These are phyloP conservation scores for Philhelius pedissequus DNA, from an alignment of 2,888 invertebrate genomes.

Conservation along the genomic window DNA sequence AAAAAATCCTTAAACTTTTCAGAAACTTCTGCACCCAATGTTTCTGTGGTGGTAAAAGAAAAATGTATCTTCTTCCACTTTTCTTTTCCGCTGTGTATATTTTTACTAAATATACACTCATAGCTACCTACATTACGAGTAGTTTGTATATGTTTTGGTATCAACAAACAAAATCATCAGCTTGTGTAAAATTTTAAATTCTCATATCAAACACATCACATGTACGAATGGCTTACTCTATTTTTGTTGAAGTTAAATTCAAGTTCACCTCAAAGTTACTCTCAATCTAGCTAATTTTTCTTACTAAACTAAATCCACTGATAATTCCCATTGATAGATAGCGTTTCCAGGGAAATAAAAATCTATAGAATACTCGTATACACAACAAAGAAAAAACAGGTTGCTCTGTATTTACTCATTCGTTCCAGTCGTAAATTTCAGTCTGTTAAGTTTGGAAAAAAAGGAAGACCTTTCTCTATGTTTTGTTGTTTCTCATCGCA, in stretches of 20 bases:
- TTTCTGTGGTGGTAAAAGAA: too few relatives aligned
- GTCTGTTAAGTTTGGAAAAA: background rate
- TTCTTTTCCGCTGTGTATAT: too few relatives aligned
- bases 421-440: constrained; percentile 41
- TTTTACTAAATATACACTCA: too few relatives aligned
- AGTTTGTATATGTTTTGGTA: too few relatives aligned
- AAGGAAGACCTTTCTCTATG: background rate
- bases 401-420: background rate
- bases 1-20: too few relatives aligned
- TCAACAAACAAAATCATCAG: background rate
- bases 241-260: background rate
- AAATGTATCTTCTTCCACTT: too few relatives aligned
- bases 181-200: background rate
- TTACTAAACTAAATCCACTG: constrained; percentile 30
- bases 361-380: background rate
- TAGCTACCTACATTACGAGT: too few relatives aligned
- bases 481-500: background rate
- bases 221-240: background rate
- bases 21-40: too few relatives aligned
- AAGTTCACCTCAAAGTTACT: background rate
- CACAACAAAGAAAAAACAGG: background rate
- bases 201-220: background rate
- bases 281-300: constrained; percentile 16
- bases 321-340: constrained; percentile 47
- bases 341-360: constrained; percentile 29